phyloP scores from a whole-genome alignment of 1,140 invertebrate genomes.

The Ectropis grisescens region DNA sequence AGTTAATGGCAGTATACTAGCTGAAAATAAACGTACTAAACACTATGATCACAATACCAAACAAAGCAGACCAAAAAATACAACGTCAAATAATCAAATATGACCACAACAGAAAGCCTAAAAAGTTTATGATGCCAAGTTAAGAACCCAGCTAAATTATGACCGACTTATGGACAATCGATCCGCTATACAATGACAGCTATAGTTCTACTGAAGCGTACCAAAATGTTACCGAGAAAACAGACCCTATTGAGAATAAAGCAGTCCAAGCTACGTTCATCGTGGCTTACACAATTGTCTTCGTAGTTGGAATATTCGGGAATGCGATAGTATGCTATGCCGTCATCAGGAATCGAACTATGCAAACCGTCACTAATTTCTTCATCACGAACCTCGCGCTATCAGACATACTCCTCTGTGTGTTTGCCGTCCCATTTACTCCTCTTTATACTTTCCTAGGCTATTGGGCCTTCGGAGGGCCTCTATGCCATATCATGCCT shows the following conservation, averaged over 20 bases:
- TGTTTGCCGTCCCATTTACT: conserved; percentile 95
- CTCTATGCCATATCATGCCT: conserved; percentile 93
- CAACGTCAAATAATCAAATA: conserved; percentile 10
- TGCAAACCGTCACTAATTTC: conserved; percentile 98
- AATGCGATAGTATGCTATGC: conserved; percentile 95
- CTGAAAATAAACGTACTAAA: too few relatives aligned
- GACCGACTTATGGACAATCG: conserved; percentile 37
- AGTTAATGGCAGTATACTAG: too few relatives aligned
- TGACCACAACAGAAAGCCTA: conserved; percentile 26
- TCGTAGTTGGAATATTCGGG: conserved; percentile 90
- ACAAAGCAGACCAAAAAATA: neutral
- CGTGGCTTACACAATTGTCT: conserved; percentile 87
- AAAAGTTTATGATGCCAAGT: conserved; percentile 43
- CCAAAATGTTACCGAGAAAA: conserved; percentile 20
- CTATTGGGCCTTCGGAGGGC: conserved; percentile 90
- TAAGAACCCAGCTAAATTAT: conserved; percentile 38
- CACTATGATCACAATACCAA: conserved; percentile 22
- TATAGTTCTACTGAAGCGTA: conserved; percentile 16
- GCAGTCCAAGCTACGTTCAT: conserved; percentile 85
- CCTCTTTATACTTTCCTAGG: conserved; percentile 92
- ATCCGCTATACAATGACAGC: conserved; percentile 30
- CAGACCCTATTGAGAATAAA: conserved; percentile 75
- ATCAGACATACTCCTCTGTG: conserved; percentile 93
- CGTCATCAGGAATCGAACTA: conserved; percentile 89
- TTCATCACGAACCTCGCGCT: conserved; percentile 97